These are phyloP conservation scores for Diacarnus erythraeanus DNA, from an alignment of 37 sponge, comb jelly and placozoan genomes.

Conservation along the genomic window DNA sequence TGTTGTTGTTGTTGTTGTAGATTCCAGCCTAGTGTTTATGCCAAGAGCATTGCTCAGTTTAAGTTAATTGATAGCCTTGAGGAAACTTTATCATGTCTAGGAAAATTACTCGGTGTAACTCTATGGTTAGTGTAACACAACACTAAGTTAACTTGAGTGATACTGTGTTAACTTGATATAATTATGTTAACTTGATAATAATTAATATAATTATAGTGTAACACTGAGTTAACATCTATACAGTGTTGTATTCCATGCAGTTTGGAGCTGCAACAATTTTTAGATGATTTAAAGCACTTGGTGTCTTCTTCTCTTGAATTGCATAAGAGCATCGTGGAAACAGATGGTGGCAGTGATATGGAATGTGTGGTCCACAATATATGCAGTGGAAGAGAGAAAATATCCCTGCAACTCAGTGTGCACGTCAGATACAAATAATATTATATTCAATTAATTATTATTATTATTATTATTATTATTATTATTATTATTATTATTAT, in stretches of 20 bases:
- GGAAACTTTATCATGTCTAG: not conserved
- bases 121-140: not conserved
- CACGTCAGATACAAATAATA: not conserved
- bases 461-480: too few relatives aligned
- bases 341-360: not conserved
- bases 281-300: not conserved
- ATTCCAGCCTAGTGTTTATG: slow-evolving; percentile 7
- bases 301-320: not conserved
- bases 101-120: not conserved
- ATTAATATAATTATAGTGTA: not conserved
- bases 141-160: not conserved
- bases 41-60: slow-evolving; percentile 7
- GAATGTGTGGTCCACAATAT: not conserved
- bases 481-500: too few relatives aligned
- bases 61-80: slow-evolving; percentile 1
- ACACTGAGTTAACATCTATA: not conserved
- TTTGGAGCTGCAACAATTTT: slow-evolving; percentile 1
- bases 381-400: not conserved
- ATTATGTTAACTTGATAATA: not conserved
- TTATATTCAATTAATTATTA: too few relatives aligned
- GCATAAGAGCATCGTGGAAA: not conserved
- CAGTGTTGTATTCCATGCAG: not conserved
- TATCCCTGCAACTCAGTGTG: not conserved
- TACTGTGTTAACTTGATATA: not conserved
- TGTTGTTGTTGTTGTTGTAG: slow-evolving; percentile 9